Evolutionary conservation across 2,888 invertebrate genomes (phyloP).

Genomic region (Aleiodes alternator): DNA sequence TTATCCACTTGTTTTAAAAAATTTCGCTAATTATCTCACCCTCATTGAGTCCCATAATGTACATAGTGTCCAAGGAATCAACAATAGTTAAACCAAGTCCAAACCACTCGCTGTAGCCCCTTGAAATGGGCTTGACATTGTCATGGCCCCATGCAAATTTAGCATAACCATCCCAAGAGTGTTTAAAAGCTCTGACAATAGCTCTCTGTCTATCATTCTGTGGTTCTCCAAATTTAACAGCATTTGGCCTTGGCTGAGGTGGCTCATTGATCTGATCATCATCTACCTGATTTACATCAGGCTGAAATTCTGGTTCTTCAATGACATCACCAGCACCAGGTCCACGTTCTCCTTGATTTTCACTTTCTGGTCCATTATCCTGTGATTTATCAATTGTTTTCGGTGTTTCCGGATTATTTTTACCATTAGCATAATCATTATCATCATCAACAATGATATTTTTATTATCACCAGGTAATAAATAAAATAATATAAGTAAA

Average conservation of each 20-base stretch:
- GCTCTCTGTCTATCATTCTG: constrained; percentile 88
- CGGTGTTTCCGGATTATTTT: constrained; percentile 61
- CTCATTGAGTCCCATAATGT: constrained; percentile 95
- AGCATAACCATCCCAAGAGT: constrained; percentile 96
- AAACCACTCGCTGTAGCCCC: constrained; percentile 94
- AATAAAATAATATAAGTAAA: constrained; percentile 79
- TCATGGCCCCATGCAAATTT: constrained; percentile 98
- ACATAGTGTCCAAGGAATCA: constrained; percentile 96
- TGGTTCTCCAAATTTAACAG: constrained; percentile 77
- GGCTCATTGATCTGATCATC: constrained; percentile 72
- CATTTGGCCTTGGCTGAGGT: constrained; percentile 68
- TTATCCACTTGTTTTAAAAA: too few relatives aligned
- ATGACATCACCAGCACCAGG: constrained; percentile 73
- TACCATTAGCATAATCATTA: constrained; percentile 63
- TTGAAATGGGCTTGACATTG: constrained; percentile 93
- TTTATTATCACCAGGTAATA: constrained; percentile 77
- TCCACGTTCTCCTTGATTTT: constrained; percentile 40
- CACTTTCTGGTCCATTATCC: constrained; percentile 19
- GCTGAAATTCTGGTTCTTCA: constrained; percentile 75
- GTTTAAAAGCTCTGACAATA: constrained; percentile 91
- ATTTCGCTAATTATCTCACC: constrained; percentile 77
- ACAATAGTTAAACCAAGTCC: constrained; percentile 96
- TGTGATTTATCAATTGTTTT: constrained; percentile 57
- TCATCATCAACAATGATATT: constrained; percentile 68
- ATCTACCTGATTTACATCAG: constrained; percentile 70